Evolutionary conservation across 2,113 vertebrate species (phyloP).

Genomic region (Rhinogobius similis): DNA sequence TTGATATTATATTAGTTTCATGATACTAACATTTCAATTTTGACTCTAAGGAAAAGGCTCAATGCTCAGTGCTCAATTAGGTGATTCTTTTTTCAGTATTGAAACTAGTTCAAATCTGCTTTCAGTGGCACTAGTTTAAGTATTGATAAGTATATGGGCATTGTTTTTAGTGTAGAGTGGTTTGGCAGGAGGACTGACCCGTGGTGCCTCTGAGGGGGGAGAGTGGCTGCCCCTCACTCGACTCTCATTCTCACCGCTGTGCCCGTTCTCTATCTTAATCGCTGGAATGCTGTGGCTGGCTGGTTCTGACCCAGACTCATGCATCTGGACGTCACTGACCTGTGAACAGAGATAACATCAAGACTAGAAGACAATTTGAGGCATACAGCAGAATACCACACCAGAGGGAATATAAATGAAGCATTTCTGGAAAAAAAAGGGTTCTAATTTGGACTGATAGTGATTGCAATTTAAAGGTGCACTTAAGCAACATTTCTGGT

Average conservation of each 20-base stretch:
- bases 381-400: background rate
- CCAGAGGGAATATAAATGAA: background rate
- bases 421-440: background rate
- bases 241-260: conserved; percentile 63
- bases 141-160: background rate
- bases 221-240: conserved; percentile 65
- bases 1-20: too few species aligned
- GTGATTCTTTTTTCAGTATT: too few species aligned
- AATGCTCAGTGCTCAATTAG: too few species aligned
- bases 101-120: too few species aligned
- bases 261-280: conserved; percentile 67
- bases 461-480: background rate
- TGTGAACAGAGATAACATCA: conserved; percentile 39
- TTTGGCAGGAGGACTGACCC: conserved; percentile 56
- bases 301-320: conserved; percentile 80
- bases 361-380: background rate
- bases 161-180: too few species aligned
- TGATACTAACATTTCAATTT: too few species aligned
- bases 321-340: conserved; percentile 78
- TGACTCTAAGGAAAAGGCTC: too few species aligned
- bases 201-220: conserved; percentile 63
- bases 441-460: background rate
- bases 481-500: background rate
- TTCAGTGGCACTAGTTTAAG: too few species aligned
- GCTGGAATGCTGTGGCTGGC: conserved; percentile 70